These are phyloP conservation scores for Sebastes schlegelii DNA, from an alignment of 2,113 vertebrate genomes.

Conservation along the genomic window DNA sequence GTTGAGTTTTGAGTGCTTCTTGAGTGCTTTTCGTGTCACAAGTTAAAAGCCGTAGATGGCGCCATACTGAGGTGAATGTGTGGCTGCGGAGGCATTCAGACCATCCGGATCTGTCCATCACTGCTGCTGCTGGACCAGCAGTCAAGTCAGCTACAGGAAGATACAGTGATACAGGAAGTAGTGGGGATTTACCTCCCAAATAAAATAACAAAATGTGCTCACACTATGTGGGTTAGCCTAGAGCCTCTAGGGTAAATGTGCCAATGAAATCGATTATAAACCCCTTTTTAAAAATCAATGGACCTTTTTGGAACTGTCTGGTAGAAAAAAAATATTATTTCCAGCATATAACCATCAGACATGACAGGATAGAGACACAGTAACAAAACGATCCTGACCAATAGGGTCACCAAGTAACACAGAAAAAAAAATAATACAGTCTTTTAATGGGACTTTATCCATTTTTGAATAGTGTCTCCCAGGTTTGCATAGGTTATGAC, in stretches of 20 bases:
- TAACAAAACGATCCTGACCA: neutral
- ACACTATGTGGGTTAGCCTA: no score
- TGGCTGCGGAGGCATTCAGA: constrained; percentile 4
- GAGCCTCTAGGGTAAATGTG: neutral
- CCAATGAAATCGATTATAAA: neutral
- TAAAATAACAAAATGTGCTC: constrained; percentile 25
- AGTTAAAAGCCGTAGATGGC: constrained; percentile 33
- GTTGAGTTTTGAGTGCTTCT: neutral
- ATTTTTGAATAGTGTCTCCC: no score
- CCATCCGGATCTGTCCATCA: constrained; percentile 33
- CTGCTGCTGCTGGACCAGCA: constrained; percentile 7
- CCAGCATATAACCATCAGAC: neutral
- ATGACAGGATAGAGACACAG: neutral
- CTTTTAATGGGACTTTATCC: no score
- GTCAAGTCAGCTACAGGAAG: constrained; percentile 33
- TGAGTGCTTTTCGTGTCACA: neutral
- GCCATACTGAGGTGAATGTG: constrained; percentile 32
- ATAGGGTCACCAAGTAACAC: neutral
- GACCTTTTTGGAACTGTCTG: no score
- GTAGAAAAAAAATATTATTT: neutral
- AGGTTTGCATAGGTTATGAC: no score
- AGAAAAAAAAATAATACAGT: no score
- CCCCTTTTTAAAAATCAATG: neutral
- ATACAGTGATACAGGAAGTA: neutral
- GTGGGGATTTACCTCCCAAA: constrained; percentile 8